Percentiles rank a stretch among this genome's conserved stretches.
These are phyloP conservation scores for Recurvirostra avosetta DNA, from an alignment of 2,113 vertebrate genomes.

Conservation along the genomic window DNA sequence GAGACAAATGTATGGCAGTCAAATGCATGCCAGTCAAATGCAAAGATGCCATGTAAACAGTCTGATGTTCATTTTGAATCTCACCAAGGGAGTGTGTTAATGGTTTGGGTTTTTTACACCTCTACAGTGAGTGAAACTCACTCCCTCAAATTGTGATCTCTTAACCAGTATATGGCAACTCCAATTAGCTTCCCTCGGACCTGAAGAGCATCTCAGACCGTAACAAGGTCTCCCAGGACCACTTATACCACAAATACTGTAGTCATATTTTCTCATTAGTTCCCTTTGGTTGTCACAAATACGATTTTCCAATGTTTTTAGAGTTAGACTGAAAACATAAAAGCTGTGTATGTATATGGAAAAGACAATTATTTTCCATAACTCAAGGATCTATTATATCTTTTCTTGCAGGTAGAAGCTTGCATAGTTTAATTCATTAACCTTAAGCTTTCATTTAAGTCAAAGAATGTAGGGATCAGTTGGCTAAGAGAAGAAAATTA, in stretches of 20 bases:
- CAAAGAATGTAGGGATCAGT: conserved; percentile 29
- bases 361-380: conserved; percentile 65
- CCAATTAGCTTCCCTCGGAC: conserved; percentile 81
- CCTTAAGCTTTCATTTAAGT: conserved; percentile 58
- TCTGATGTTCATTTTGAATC: conserved; percentile 51
- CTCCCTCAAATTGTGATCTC: conserved; percentile 65
- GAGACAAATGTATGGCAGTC: neutral
- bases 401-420: conserved; percentile 56
- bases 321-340: conserved; percentile 61
- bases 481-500: conserved; percentile 9
- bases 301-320: conserved; percentile 70
- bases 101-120: conserved; percentile 52
- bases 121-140: conserved; percentile 62
- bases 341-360: conserved; percentile 43
- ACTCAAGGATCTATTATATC: conserved; percentile 57
- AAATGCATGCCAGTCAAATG: conserved; percentile 10
- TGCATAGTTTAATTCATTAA: conserved; percentile 69
- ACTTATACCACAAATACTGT: conserved; percentile 65
- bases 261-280: conserved; percentile 82
- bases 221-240: conserved; percentile 89
- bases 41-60: conserved; percentile 13
- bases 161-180: conserved; percentile 73
- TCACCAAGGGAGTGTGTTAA: conserved; percentile 44
- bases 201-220: conserved; percentile 75
- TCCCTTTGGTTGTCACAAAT: conserved; percentile 79